Conservation (phyloP, 2,797 vertebrate genomes). For the Phrynocephalus forsythii region DNA sequence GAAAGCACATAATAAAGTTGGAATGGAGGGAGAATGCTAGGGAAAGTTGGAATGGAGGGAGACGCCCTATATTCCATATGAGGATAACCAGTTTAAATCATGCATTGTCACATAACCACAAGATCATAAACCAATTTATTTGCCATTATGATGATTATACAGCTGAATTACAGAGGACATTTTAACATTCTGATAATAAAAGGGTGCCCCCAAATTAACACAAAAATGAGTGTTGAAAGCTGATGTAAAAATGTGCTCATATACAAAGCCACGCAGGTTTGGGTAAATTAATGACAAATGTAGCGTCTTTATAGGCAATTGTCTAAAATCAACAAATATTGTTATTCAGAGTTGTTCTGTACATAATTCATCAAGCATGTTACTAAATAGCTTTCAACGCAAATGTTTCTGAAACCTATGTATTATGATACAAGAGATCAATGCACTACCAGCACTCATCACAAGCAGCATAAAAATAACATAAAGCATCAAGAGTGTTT, state of each 20-base stretch:
- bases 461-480: conserved; percentile 9
- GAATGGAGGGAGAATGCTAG: too few species aligned
- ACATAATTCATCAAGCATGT: neutral
- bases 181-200: neutral
- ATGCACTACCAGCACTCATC: neutral
- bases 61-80: too few species aligned
- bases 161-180: neutral
- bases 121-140: neutral
- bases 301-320: neutral
- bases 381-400: neutral
- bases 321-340: neutral
- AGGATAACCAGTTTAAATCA: too few species aligned
- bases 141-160: neutral
- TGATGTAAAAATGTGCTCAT: neutral
- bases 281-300: neutral
- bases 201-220: neutral
- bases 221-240: too few species aligned
- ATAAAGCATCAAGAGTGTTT: conserved; percentile 13
- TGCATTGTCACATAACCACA: neutral
- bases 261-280: neutral
- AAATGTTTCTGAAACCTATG: neutral
- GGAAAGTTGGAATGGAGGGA: too few species aligned
- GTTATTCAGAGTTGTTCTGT: neutral
- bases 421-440: neutral
- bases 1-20: too few species aligned